Base-by-base conservation (phyloP, 2,113 vertebrate genomes). In the Arothron firmamentum region DNA sequence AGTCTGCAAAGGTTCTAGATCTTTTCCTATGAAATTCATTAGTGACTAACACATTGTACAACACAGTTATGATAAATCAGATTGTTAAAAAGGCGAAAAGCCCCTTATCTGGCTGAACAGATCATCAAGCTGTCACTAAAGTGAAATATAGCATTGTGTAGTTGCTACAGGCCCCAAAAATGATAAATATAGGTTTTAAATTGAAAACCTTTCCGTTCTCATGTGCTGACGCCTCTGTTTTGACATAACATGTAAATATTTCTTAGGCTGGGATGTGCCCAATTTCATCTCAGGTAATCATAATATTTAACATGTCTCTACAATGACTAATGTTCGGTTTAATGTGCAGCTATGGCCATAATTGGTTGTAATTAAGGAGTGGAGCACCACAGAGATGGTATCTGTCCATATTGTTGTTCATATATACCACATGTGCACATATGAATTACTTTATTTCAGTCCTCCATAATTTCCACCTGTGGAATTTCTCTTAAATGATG, bases 371-470 rank as follows among this genome's bases (percentile, higher is more conserved):
- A 80, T 78, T 63, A 56, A 59, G 68, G 74, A 65, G 53, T 42
- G 50, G 57, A 74, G 69, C 62, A 60, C 67, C 65, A 65, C 67
- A 64, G 38, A 65, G 66, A 69, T 70, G 42, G 57, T 74, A 73
- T 75, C 55, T 59, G 21, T 66, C 50, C 65, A 64, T 67, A 67
- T 21, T 64, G 55, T 69, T 62, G 53, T 47, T 34, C 48, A 60
- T 59, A 72, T 74, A 75, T 68, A 80, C 25, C 59, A 47, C 57
- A 73, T 42, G 50, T 75, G 51, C 48, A 76, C 58, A 79, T 62
- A 72, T 50, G 61, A 70, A 71, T 74, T 65, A 76, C 63, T 75
- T 75, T 62, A 68, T 72, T 88, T 70, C 62, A 65, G 65, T 62
- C 61, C 14, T 48, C 65, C 67, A 67, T 72, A 65, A 74, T 75